Percentiles rank a stretch among this genome's conserved stretches.
Evolutionary conservation across 2,113 vertebrate genomes (phyloP).

Genomic region (Pelusios castaneus): DNA sequence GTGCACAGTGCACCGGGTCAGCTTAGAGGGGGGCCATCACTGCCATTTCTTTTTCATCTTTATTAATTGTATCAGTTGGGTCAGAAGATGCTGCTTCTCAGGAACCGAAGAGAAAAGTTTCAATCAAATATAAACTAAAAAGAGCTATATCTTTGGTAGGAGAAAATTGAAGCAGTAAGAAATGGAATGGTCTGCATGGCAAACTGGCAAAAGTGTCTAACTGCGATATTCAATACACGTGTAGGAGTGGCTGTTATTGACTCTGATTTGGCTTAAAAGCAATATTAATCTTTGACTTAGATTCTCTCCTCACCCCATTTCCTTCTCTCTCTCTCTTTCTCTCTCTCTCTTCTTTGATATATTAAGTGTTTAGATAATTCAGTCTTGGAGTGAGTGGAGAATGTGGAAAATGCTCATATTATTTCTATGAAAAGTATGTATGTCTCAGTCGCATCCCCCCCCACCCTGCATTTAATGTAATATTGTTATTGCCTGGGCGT

Average conservation of each 20-base stretch:
- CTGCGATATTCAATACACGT: not conserved
- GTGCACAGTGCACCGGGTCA: not conserved
- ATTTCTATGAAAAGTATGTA: fast-evolving
- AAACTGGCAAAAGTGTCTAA: not conserved
- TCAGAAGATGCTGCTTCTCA: not conserved
- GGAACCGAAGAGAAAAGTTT: not conserved
- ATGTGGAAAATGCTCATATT: not conserved
- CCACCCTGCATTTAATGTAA: not conserved
- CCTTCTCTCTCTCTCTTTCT: not conserved
- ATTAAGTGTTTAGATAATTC: not conserved
- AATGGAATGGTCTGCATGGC: not conserved
- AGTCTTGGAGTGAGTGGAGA: not conserved
- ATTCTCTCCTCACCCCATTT: too few species aligned
- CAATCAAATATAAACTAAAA: not conserved
- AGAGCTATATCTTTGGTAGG: not conserved
- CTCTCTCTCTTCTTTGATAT: not conserved
- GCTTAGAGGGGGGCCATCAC: not conserved
- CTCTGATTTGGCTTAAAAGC: not conserved
- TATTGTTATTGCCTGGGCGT: fast-evolving
- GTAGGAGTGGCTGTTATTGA: not conserved
- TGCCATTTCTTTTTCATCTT: not conserved
- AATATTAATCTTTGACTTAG: not conserved
- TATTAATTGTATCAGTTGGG: not conserved
- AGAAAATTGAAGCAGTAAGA: not conserved
- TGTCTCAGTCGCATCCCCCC: not conserved